A percentile compares a stretch with the other conserved stretches of the same genome.
phyloP scores from a whole-genome alignment of 2,113 vertebrate genomes.

The Megalops atlanticus region DNA sequence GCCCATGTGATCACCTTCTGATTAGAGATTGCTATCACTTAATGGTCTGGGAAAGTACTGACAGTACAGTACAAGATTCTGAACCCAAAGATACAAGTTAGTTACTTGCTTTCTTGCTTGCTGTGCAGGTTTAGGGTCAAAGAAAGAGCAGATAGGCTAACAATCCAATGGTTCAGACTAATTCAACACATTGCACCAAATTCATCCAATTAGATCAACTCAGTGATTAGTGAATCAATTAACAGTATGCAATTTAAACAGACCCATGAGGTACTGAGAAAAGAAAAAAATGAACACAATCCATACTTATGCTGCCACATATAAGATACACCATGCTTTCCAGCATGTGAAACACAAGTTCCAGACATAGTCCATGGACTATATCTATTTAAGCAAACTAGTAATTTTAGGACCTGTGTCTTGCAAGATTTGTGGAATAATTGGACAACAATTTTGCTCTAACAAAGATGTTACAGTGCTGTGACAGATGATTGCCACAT shows the following conservation, averaged over 20 bases:
- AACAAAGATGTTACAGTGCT: no score
- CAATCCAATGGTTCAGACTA: slow-evolving; percentile 14
- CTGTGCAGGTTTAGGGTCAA: slow-evolving; percentile 30
- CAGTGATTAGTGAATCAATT: background rate
- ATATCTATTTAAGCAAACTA: no score
- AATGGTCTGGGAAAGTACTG: background rate
- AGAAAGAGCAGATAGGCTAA: slow-evolving; percentile 27
- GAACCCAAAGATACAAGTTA: background rate
- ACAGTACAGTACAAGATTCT: background rate
- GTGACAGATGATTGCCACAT: no score
- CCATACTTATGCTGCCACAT: no score
- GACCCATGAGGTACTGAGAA: no score
- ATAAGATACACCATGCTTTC: no score
- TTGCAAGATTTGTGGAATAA: no score
- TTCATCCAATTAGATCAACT: background rate
- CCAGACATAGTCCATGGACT: no score
- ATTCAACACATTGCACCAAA: background rate
- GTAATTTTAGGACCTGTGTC: no score
- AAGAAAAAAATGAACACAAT: no score
- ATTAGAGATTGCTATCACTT: background rate
- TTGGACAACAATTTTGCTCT: no score
- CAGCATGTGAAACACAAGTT: no score
- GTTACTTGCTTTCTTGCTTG: background rate
- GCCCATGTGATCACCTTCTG: background rate
- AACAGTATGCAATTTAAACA: background rate